Conservation (phyloP, 2,797 vertebrate species). For the Orientallactaga sibirica region DNA sequence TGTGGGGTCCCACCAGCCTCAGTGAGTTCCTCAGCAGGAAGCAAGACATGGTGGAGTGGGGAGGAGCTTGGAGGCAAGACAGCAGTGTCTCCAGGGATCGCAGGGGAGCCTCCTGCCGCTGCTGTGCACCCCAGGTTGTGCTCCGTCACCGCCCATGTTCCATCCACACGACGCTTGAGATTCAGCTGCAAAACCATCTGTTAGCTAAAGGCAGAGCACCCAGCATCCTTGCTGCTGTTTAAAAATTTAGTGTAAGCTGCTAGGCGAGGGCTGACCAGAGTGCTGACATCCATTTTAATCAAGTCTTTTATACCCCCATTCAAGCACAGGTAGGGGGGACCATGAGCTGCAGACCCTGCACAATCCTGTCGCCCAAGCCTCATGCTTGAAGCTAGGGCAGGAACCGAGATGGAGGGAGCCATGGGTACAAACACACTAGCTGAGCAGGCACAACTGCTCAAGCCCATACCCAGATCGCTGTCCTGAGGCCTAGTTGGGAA, state of each 20-base stretch:
- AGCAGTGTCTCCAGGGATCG: not conserved
- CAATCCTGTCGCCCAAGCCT: rapidly evolving
- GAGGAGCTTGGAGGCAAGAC: not conserved
- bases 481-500: not conserved
- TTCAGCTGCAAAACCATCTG: not conserved
- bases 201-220: conserved; percentile 18
- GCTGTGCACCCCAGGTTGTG: not conserved
- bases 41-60: not conserved
- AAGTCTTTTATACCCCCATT: not conserved
- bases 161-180: not conserved
- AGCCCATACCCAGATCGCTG: rapidly evolving
- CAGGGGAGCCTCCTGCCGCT: rapidly evolving
- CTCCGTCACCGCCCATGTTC: not conserved
- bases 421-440: not conserved
- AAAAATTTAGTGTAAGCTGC: conserved; percentile 59
- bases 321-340: too few relatives aligned
- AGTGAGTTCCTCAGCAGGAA: not conserved
- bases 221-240: not conserved
- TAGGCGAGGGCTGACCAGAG: conserved; percentile 26
- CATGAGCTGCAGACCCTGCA: not conserved
- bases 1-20: not conserved
- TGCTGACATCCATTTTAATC: conserved; percentile 56
- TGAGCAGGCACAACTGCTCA: not conserved
- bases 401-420: not conserved
- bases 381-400: not conserved